These are phyloP conservation scores for Cheilosia soror DNA, from an alignment of 2,888 invertebrate genomes.

Conservation along the genomic window DNA sequence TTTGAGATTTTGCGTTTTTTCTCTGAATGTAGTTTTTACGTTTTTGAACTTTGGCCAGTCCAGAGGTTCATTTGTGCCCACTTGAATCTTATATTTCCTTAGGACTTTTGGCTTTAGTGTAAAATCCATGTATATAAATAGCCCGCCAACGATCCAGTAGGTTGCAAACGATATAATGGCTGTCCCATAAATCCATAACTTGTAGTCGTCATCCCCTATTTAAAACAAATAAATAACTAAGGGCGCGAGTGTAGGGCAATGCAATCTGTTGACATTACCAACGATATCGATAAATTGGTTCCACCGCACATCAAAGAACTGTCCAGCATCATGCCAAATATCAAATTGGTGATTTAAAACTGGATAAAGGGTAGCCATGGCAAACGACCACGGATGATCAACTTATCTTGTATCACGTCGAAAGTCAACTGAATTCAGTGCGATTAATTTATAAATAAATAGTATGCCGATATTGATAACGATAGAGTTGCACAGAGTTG, in stretches of 20 bases:
- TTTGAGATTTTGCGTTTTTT: background rate
- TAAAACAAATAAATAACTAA: conserved; percentile 33
- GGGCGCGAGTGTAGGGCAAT: background rate
- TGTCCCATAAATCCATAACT: conserved; percentile 87
- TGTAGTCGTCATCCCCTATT: conserved; percentile 86
- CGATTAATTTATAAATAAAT: background rate
- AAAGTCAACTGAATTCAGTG: conserved; percentile 10
- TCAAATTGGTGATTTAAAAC: background rate
- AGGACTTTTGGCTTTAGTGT: conserved; percentile 88
- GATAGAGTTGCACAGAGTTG: background rate
- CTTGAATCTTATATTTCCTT: conserved; percentile 91
- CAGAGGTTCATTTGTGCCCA: conserved; percentile 90
- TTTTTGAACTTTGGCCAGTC: conserved; percentile 85
- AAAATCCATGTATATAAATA: conserved; percentile 89
- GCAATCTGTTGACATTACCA: conserved; percentile 81
- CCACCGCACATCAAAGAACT: conserved; percentile 91
- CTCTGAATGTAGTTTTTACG: conserved; percentile 79
- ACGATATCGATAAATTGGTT: conserved; percentile 86
- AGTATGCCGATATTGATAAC: background rate
- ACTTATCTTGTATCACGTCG: background rate
- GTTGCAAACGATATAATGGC: conserved; percentile 85
- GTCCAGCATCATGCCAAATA: conserved; percentile 83
- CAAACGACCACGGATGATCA: background rate
- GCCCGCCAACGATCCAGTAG: conserved; percentile 89
- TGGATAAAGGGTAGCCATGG: conserved; percentile 23